Percentiles rank a stretch among this genome's conserved stretches.
Evolutionary conservation across 2,113 vertebrate species (phyloP).

Genomic region (Phoenicopterus ruber): DNA sequence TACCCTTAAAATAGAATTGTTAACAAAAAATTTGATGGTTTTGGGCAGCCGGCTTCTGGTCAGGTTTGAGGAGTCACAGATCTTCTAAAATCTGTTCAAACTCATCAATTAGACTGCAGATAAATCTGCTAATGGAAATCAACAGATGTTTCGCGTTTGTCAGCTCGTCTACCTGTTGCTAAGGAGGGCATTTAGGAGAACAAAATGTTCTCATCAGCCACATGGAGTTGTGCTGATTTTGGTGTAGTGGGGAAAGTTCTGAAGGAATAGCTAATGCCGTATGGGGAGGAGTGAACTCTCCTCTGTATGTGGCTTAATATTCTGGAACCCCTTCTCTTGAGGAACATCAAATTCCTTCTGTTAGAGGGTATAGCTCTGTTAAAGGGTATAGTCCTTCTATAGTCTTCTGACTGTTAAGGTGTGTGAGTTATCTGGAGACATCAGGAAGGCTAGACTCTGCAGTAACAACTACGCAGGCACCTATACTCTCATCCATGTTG

Average conservation of each 20-base stretch:
- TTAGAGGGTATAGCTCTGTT: not conserved
- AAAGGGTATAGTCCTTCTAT: too few relatives aligned
- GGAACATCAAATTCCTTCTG: not conserved
- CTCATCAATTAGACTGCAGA: not conserved
- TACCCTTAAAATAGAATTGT: not conserved
- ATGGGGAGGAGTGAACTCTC: not conserved
- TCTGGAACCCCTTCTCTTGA: not conserved
- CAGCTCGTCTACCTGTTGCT: not conserved
- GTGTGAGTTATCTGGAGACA: not conserved
- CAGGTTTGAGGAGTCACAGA: not conserved
- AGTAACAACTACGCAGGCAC: not conserved
- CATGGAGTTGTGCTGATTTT: not conserved
- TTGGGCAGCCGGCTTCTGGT: not conserved
- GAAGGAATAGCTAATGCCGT: not conserved
- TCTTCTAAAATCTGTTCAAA: not conserved
- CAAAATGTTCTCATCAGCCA: not conserved
- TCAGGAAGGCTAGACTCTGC: not conserved
- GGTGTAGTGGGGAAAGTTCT: not conserved
- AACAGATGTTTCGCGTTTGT: not conserved
- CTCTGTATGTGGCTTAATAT: not conserved
- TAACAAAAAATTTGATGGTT: not conserved
- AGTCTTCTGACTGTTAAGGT: not conserved
- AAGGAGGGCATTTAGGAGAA: not conserved
- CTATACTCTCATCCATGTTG: rapidly evolving
- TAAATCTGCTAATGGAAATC: not conserved